Base-by-base conservation (phyloP, 2,888 invertebrate species). In the Timema podura region DNA sequence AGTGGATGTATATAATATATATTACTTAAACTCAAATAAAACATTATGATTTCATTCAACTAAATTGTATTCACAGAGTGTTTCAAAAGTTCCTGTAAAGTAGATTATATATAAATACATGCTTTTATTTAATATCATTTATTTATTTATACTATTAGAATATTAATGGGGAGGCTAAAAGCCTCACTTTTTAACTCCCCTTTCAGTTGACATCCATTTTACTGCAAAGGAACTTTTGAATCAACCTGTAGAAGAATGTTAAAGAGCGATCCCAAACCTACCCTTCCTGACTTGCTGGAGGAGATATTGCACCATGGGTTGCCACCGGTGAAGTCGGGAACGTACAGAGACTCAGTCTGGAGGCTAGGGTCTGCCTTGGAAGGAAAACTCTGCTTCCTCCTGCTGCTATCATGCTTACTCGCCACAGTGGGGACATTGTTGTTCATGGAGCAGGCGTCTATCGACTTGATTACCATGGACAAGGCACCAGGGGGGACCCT, bases 331-430 rank as follows among this genome's bases (percentile, higher is more conserved):
- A 81, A 82, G 48, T 73, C 74, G 6, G 71, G 73, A 16, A 70
- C 16, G 64, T 69, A 70, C 13, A 70, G 48, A 47, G 48, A 48
- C 30, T 47, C 46, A 13, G 57, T 46, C 44, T 48, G 67, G 16
- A 48, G 46, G 9, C 66, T 47, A 44, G 67, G 61, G 45, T 57
- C 71, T 44, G 73, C 65, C 64, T 66, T 72, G 49, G 70, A 48
- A 2, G 92, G 92, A 80, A 88, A 92, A 79, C 91, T 91, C 80
- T 93, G 92, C 82, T 93, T 93, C 81, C 92, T 85, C 74, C 92
- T 86, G 74, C 90, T 91, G 65, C 88, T 87, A 70, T 86, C 86
- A 72, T 84, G 65, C 57, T 70, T 70, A n/a, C 11, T 47, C 5
- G 61, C 5, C 7, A 30, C 30, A 30, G 30, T 3, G 3, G 3